Percentiles rank a stretch among this genome's conserved stretches.
phyloP scores from a whole-genome alignment of 2,113 vertebrate species.

The Periophthalmodon schlosseri region DNA sequence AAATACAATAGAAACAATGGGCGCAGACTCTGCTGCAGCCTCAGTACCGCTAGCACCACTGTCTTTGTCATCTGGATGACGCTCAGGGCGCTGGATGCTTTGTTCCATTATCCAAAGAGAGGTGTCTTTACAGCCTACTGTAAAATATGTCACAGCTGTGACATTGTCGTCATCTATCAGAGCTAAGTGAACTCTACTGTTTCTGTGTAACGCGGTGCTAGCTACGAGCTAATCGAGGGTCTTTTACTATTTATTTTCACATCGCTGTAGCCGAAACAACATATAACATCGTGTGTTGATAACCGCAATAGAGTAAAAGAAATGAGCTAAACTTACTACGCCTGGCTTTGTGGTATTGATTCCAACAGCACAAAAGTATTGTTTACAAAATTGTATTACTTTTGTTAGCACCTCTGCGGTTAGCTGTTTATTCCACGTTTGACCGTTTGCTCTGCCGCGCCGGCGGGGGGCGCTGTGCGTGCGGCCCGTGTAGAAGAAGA shows the following conservation, averaged over 20 bases:
- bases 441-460: neutral
- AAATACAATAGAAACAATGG: neutral
- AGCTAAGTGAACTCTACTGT: neutral
- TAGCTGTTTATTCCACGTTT: slow-evolving; percentile 8
- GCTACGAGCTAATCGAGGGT: neutral
- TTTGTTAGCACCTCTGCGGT: slow-evolving; percentile 26
- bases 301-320: neutral
- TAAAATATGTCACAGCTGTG: neutral
- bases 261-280: neutral
- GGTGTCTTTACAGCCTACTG: neutral
- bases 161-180: neutral
- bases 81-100: slow-evolving; percentile 11
- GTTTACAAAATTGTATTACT: slow-evolving; percentile 7
- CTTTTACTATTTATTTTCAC: neutral
- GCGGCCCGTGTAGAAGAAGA: slow-evolving; percentile 29
- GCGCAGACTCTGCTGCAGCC: neutral
- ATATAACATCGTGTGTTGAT: neutral
- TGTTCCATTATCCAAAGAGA: neutral
- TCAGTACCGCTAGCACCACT: slow-evolving; percentile 8
- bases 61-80: too few species aligned
- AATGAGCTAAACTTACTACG: slow-evolving; percentile 35
- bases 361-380: slow-evolving; percentile 13
- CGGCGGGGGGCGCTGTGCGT: slow-evolving; percentile 29
- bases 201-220: neutral
- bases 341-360: neutral